These are phyloP conservation scores for Guaruba guarouba DNA, from an alignment of 2,113 vertebrate genomes.

Conservation along the genomic window DNA sequence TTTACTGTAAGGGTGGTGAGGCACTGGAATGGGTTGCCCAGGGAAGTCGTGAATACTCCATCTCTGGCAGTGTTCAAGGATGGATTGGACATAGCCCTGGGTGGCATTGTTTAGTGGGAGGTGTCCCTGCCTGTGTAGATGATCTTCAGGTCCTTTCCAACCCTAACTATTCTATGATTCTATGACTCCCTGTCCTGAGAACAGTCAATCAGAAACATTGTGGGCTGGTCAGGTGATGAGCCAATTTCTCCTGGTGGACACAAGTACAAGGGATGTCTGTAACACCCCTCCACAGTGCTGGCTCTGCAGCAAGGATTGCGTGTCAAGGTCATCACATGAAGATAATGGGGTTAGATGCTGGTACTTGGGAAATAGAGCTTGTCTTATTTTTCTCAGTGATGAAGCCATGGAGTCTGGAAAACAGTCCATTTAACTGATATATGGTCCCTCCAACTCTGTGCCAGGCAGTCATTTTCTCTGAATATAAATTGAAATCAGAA, in stretches of 20 bases:
- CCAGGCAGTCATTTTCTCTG: not conserved
- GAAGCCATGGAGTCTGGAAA: not conserved
- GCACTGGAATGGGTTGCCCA: too few relatives aligned
- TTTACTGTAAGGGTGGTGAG: too few relatives aligned
- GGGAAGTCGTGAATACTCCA: too few relatives aligned
- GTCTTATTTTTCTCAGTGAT: not conserved
- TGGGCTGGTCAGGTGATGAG: not conserved
- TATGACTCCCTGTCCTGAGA: not conserved
- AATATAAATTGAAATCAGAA: not conserved
- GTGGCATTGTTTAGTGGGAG: too few relatives aligned
- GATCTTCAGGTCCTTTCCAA: too few relatives aligned
- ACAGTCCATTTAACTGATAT: not conserved
- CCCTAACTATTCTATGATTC: too few relatives aligned
- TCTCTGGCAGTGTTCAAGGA: too few relatives aligned
- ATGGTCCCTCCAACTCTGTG: not conserved
- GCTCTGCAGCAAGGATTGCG: not conserved
- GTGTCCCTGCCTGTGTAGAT: too few relatives aligned
- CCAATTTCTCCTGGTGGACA: not conserved
- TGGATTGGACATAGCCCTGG: too few relatives aligned
- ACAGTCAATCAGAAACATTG: not conserved
- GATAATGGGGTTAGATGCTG: not conserved
- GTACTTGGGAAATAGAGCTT: not conserved
- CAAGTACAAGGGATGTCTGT: not conserved
- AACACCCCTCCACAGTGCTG: accelerated
- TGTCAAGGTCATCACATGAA: not conserved